Evolutionary conservation across 2,797 vertebrate genomes (phyloP), one percentile per base, ranked within the genome.

Genomic region (Leptoclinus maculatus): DNA sequence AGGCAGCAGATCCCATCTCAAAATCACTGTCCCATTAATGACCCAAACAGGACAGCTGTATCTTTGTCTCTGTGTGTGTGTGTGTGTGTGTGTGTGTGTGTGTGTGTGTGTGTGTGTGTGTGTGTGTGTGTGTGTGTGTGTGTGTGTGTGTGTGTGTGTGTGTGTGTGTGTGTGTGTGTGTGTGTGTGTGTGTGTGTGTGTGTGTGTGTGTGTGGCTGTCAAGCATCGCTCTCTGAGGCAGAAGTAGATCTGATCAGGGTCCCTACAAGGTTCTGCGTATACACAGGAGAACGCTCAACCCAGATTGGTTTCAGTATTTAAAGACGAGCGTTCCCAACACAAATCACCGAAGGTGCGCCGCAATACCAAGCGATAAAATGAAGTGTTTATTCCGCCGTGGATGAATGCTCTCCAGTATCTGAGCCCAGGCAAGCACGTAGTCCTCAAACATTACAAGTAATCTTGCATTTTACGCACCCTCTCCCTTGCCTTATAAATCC

Each of bases 361-460:
- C 51, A 34, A 34, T 16, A 41, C 41, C 21, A 19, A 39, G 80
- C 57, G 60, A 66, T 58, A 32, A 85, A 80, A 82, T 66, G 13
- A 76, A 88, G 76, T 83, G 80, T 89, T 81, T 89, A 74, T 83
- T 79, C 79, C 84, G 72, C 43, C 32, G 3, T 66, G 69, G 62
- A 81, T 79, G 69, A 84, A 79, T 66, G 49, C 77, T 56, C 54
- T 3, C 54, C 45, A 14, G 53, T 84, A 74, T 85, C 71, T 73
- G 32, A 58, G 49, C 36, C 56, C 81, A 87, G 85, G 72, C 78
- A 53, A 74, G 73, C 84, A 64, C 32, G 51, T 56, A 80, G 74
- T 74, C 85, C 78, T 82, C 68, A 79, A 87, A 83, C 78, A 83
- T 88, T 80, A 72, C 83, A 78, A 77, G 74, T 89, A 83, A 85